Conservation (phyloP, 2,113 vertebrate genomes). For the Cricetomys ansorgei region DNA sequence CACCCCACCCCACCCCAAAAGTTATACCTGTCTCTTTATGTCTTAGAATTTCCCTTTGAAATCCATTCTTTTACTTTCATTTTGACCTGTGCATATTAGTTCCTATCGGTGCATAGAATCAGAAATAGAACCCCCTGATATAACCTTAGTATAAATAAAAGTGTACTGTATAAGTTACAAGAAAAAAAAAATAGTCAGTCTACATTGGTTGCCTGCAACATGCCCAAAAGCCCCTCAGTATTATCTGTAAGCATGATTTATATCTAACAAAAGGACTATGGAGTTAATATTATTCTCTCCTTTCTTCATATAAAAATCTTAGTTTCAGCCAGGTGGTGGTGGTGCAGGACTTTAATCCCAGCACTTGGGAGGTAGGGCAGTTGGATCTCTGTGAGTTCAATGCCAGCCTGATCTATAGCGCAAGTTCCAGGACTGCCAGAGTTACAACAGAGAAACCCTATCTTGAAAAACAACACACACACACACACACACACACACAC, state of each 20-base stretch:
- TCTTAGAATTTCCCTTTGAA: neutral
- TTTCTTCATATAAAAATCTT: neutral
- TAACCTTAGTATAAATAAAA: constrained; percentile 33
- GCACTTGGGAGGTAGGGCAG: no score
- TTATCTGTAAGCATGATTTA: neutral
- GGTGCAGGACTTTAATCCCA: no score
- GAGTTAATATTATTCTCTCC: neutral
- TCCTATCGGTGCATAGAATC: neutral
- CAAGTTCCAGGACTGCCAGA: no score
- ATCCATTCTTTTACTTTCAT: constrained; percentile 37
- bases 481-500: no score
- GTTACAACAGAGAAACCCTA: no score
- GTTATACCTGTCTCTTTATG: neutral
- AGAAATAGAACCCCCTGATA: constrained; percentile 9
- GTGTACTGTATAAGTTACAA: constrained; percentile 28
- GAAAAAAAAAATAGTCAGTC: neutral
- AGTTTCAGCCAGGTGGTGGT: no score
- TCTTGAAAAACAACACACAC: no score
- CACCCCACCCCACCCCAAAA: neutral
- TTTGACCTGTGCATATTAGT: neutral
- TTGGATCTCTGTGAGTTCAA: no score
- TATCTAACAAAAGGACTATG: constrained; percentile 14
- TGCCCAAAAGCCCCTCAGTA: neutral
- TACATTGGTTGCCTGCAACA: neutral
- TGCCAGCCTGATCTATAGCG: no score